These are phyloP conservation scores for Halocaridina rubra DNA, from an alignment of 2,888 invertebrate genomes.

Conservation along the genomic window DNA sequence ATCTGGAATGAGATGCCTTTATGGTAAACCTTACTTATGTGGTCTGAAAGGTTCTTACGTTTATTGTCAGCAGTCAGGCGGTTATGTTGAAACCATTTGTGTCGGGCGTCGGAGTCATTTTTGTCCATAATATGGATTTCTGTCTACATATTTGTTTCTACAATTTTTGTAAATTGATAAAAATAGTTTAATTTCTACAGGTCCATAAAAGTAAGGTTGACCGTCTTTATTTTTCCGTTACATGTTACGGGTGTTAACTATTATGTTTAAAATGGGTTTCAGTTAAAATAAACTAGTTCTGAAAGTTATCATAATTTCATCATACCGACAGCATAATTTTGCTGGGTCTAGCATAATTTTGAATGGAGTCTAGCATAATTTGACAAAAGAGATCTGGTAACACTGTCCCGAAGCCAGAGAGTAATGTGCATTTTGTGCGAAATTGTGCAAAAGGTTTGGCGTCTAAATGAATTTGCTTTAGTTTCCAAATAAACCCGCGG, in stretches of 20 bases:
- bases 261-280: not conserved
- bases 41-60: not conserved
- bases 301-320: not conserved
- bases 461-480: too few relatives aligned
- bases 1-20: not conserved
- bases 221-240: not conserved
- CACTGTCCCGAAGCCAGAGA: too few relatives aligned
- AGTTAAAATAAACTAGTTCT: not conserved
- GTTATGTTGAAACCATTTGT: not conserved
- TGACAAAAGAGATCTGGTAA: too few relatives aligned
- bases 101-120: not conserved
- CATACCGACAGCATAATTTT: slow-evolving; percentile 1
- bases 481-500: too few relatives aligned
- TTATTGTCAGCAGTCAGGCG: not conserved
- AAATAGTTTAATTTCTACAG: too few relatives aligned
- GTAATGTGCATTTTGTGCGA: too few relatives aligned
- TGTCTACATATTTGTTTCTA: not conserved
- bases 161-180: not conserved
- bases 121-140: too few relatives aligned
- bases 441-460: too few relatives aligned
- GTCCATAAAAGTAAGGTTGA: too few relatives aligned
- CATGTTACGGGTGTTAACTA: not conserved
- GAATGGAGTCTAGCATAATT: too few relatives aligned
- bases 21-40: not conserved
- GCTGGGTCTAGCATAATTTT: too few relatives aligned